Base-by-base conservation (phyloP, 2,797 vertebrate species). In the Enoplosus armatus region DNA sequence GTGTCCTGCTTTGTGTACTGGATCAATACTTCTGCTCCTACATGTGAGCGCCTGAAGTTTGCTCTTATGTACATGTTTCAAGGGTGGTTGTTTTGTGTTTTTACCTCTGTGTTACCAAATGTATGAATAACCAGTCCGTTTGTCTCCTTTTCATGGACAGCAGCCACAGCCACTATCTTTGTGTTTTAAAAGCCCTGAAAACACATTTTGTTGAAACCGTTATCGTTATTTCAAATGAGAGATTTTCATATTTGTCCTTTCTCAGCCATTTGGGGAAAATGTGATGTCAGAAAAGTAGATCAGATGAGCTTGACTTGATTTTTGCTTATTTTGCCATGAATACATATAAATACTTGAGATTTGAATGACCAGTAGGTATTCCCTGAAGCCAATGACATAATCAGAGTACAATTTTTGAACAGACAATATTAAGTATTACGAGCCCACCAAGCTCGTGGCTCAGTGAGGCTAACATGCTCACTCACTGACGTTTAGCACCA, bases 121-220 rank as follows among this genome's bases (percentile, higher is more conserved):
- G 12, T 39, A 39, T 41, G 14, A 41, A 26, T 9, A 51, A n/a
- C 12, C 22, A 20, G 0, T 63, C 8, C 16, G 27, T n/a, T 33
- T 26, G 51, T 24, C 22, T 65, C 5, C 7, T 35, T 35, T 53
- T 43, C 3, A 51, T 27, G 31, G 20, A 43, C 12, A 15, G 43
- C 18, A 4, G 10, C 33, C 53, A 48, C 33, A 53, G 20, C 48
- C 8, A 20, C 7, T 12, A 15, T 22, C 16, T 67, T 29, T 41
- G 16, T 53, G 33, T 53, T 53, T n/a, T 27, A 51, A 65, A 65
- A n/a, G 8, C 45, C 29, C 31, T 50, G 45, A 65, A 65, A 18
- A 16, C 20, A n/a, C 0, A 22, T 31, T 35, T 20, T 24, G 41
- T 18, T 54, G 43, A 1, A 8, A 47, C 18, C 8, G 18, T 4